Evolutionary conservation across 2,113 vertebrate genomes (phyloP).

Genomic region (Pygathrix nemaeus): DNA sequence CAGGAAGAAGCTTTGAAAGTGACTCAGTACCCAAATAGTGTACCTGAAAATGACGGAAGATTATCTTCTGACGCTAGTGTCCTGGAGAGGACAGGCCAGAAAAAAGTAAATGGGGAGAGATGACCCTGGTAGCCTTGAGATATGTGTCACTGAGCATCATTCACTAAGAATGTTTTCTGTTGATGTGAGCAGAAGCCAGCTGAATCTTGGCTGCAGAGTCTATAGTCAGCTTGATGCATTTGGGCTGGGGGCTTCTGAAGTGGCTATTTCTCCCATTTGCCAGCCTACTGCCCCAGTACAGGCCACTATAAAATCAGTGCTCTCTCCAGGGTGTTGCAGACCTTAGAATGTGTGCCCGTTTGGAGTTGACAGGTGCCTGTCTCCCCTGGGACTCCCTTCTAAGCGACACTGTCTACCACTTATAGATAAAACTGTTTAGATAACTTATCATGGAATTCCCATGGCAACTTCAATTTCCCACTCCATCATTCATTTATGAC

Average conservation of each 20-base stretch:
- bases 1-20: conserved; percentile 45
- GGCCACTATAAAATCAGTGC: not conserved
- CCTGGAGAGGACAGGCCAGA: not conserved
- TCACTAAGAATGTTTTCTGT: not conserved
- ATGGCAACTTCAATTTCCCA: not conserved
- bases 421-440: not conserved
- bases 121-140: not conserved
- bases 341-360: not conserved
- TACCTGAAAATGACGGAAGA: not conserved
- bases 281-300: not conserved
- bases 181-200: not conserved
- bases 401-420: not conserved
- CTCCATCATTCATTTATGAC: not conserved
- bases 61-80: not conserved
- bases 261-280: not conserved
- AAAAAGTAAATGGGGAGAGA: not conserved
- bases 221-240: not conserved
- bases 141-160: not conserved
- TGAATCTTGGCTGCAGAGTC: not conserved
- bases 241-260: not conserved
- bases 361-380: not conserved
- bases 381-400: not conserved
- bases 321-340: not conserved
- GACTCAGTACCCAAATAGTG: conserved; percentile 44
- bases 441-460: not conserved